Evolutionary conservation across 2,888 invertebrate genomes (phyloP), one percentile per base, ranked within the genome.

Genomic region (Cheilosia impressa): DNA sequence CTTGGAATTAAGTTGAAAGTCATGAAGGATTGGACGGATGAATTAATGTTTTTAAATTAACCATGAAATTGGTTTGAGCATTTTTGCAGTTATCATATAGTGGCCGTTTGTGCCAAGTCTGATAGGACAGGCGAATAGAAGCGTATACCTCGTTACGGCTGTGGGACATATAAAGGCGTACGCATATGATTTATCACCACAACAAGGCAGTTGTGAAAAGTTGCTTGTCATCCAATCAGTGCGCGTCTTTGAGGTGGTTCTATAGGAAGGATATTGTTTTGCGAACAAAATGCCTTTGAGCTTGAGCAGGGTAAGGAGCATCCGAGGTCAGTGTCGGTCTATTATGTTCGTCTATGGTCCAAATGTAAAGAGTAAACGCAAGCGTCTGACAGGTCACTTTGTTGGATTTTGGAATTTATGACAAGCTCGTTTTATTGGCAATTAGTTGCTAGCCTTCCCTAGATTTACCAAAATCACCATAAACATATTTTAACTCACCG

Each of bases 1-100:
- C 78, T 50, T 57, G 60, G 82, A 78, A 82, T 47, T 22, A 24
- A 66, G 47, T 65, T 34, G 65, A 55, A 24, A 45, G 31, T 34
- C 34, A 34, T 15, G 22, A 47, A 38, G 53, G 41, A 41, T 24
- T 53, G 53, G 10, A 43, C 9, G 60, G 43, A 19, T 72, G 53
- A 41, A 60, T 53, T 43, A 34, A 63, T 53, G 72, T 17, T 53
- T 53, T 55, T 34, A 43, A 45, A 55, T 63, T 17, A 31, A 55
- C 73, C 73, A 13, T 73, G 73, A 73, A 73, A 73, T 73, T 73
- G 72, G 53, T 53, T 63, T 53, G 53, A n/a, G 24, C n/a, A 22
- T 43, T 43, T 63, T 17, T 45, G 53, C 31, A 55, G 31, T n/a
- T 55, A 45, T 45, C 60, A 15, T 17, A 38, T 24, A 22, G 22